Percentiles rank a stretch among this genome's conserved stretches.
phyloP scores from a whole-genome alignment of 1,140 invertebrate genomes.

The Schlechtendalia chinensis region DNA sequence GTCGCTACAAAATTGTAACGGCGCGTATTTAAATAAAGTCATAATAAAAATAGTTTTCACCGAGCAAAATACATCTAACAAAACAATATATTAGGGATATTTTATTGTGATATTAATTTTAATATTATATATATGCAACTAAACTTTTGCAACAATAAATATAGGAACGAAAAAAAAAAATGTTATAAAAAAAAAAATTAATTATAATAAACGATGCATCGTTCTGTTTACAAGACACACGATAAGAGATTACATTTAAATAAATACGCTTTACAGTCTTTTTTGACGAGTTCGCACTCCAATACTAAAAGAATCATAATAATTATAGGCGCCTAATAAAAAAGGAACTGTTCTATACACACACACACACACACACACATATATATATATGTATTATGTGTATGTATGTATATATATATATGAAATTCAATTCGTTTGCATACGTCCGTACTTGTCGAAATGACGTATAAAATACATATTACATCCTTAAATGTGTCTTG shows the following conservation, averaged over 20 bases:
- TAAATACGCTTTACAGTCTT: slow-evolving; percentile 28
- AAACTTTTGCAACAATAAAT: slow-evolving; percentile 24
- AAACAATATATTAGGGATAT: slow-evolving; percentile 1
- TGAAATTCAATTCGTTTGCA: background rate
- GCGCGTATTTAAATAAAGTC: too few relatives aligned
- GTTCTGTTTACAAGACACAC: background rate
- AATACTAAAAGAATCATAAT: slow-evolving; percentile 16
- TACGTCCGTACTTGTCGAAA: too few relatives aligned
- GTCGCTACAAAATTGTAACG: too few relatives aligned
- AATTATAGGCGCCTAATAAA: background rate
- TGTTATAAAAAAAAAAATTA: slow-evolving; percentile 24
- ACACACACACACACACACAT: background rate
- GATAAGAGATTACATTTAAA: slow-evolving; percentile 28
- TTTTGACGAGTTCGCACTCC: slow-evolving; percentile 38
- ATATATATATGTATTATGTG: background rate
- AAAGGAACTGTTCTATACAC: slow-evolving; percentile 21
- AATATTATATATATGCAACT: slow-evolving; percentile 12
- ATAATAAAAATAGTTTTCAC: background rate
- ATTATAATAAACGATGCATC: slow-evolving; percentile 14
- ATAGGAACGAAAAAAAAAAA: slow-evolving; percentile 35
- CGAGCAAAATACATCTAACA: background rate
- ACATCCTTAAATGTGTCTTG: too few relatives aligned
- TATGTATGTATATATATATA: background rate
- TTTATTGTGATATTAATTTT: slow-evolving; percentile 26
- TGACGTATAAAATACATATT: too few relatives aligned